A percentile compares a stretch with the other conserved stretches of the same genome.
Conservation (phyloP, 2,888 invertebrate genomes). For the Corythucha ciliata region DNA sequence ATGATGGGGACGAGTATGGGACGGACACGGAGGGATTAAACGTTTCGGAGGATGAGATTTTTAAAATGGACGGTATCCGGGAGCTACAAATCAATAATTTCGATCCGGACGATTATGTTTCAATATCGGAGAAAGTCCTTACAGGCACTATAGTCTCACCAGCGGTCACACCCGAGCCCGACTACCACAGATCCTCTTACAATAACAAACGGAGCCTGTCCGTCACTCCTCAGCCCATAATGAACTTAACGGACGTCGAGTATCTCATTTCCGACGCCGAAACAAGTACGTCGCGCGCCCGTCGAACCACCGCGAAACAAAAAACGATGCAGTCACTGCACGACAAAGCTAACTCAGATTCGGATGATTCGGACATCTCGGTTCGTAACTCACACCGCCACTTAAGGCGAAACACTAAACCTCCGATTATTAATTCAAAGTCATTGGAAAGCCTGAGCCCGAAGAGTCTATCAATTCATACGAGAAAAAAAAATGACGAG, state of each 20-base stretch:
- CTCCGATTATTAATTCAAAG: no score
- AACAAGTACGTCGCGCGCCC: slow-evolving; percentile 16
- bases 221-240: slow-evolving; percentile 12
- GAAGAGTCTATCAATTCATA: neutral
- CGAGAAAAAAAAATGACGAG: neutral
- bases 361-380: slow-evolving; percentile 26
- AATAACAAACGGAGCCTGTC: no score
- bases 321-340: slow-evolving; percentile 10
- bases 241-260: slow-evolving; percentile 41
- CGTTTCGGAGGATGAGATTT: slow-evolving; percentile 27
- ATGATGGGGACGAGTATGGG: slow-evolving; percentile 18
- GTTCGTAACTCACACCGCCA: slow-evolving; percentile 2
- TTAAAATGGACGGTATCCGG: slow-evolving; percentile 2
- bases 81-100: slow-evolving; percentile 7
- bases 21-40: slow-evolving; percentile 26
- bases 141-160: slow-evolving; percentile 14
- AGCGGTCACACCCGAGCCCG: slow-evolving; percentile 14
- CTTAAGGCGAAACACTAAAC: neutral
- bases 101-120: slow-evolving; percentile 18
- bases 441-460: neutral
- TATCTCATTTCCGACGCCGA: slow-evolving; percentile 41
- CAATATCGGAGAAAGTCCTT: slow-evolving; percentile 18
- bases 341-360: slow-evolving; percentile 20
- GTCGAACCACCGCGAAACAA: slow-evolving; percentile 11
- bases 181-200: neutral